Conservation (phyloP, 2,113 vertebrate species). For the Pelmatolapia mariae region DNA sequence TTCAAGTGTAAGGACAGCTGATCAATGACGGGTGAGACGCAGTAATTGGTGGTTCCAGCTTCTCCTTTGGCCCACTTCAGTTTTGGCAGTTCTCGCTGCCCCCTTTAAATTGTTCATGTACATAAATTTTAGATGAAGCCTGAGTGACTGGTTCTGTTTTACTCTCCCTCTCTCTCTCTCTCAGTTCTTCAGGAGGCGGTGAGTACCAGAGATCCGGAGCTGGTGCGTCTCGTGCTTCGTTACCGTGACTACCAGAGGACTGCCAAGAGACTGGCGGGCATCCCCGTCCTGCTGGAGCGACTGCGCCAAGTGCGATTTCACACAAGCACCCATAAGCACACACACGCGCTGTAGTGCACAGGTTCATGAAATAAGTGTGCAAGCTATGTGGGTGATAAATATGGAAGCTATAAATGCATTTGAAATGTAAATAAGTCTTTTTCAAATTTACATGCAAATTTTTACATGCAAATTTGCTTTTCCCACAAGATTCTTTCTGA, state of each 20-base stretch:
- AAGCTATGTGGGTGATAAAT: not conserved
- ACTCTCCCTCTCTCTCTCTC: not conserved
- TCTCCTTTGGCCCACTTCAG: constrained; percentile 36
- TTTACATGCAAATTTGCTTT: not conserved
- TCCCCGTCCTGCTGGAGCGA: constrained; percentile 90
- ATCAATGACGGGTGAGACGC: constrained; percentile 14
- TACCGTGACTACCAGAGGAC: constrained; percentile 96
- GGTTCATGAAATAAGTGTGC: not conserved
- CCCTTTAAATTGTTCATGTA: constrained; percentile 28
- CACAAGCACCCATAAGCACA: not conserved
- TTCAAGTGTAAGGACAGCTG: not conserved
- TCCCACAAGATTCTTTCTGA: not conserved
- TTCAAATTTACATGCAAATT: not conserved
- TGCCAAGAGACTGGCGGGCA: constrained; percentile 89
- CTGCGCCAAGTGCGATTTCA: constrained; percentile 83
- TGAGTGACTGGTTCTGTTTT: constrained; percentile 21
- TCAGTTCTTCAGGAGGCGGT: constrained; percentile 95
- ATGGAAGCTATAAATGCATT: not conserved
- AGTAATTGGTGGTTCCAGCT: constrained; percentile 1
- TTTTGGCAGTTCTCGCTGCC: constrained; percentile 6
- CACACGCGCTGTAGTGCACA: not conserved
- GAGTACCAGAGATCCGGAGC: constrained; percentile 87
- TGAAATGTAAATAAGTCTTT: not conserved
- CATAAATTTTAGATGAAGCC: constrained; percentile 56
- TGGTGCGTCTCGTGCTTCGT: constrained; percentile 89